phyloP scores from a whole-genome alignment of 2,888 invertebrate species.

The Drosophila pseudotakahashii region DNA sequence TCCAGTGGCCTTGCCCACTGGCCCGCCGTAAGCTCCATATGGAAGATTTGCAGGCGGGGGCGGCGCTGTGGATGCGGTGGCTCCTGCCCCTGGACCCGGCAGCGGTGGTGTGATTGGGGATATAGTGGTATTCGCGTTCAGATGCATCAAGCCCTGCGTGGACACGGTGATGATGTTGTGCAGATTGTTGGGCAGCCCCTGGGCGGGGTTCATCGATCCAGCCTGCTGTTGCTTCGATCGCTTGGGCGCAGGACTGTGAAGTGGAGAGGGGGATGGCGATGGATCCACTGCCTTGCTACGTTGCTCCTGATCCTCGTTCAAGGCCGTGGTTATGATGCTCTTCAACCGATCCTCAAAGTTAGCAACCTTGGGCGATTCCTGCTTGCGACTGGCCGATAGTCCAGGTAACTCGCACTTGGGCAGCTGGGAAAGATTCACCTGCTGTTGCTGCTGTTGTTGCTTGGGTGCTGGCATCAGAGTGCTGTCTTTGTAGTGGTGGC shows the following conservation, averaged over 20 bases:
- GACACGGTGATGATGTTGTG: constrained; percentile 83
- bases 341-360: constrained; percentile 96
- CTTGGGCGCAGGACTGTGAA: constrained; percentile 75
- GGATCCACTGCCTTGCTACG: constrained; percentile 80
- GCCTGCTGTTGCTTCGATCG: constrained; percentile 71
- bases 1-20: constrained; percentile 21
- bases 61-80: constrained; percentile 66
- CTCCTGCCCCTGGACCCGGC: constrained; percentile 59
- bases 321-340: constrained; percentile 93
- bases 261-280: constrained; percentile 53
- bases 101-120: constrained; percentile 83
- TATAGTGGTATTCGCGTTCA: constrained; percentile 84
- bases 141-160: constrained; percentile 83
- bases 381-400: constrained; percentile 57
- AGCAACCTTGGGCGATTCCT: constrained; percentile 92
- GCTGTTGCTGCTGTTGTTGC: constrained; percentile 57
- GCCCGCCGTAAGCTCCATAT: constrained; percentile 63
- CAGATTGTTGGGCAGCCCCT: constrained; percentile 71
- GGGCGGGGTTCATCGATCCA: constrained; percentile 70
- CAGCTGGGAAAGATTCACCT: constrained; percentile 52
- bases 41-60: constrained; percentile 72
- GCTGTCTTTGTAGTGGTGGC: constrained; percentile 72
- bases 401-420: constrained; percentile 80
- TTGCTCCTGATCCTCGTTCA: constrained; percentile 92
- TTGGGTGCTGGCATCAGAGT: constrained; percentile 84